phyloP scores from a whole-genome alignment of 1,140 invertebrate genomes.

The Drosophila aff. region DNA sequence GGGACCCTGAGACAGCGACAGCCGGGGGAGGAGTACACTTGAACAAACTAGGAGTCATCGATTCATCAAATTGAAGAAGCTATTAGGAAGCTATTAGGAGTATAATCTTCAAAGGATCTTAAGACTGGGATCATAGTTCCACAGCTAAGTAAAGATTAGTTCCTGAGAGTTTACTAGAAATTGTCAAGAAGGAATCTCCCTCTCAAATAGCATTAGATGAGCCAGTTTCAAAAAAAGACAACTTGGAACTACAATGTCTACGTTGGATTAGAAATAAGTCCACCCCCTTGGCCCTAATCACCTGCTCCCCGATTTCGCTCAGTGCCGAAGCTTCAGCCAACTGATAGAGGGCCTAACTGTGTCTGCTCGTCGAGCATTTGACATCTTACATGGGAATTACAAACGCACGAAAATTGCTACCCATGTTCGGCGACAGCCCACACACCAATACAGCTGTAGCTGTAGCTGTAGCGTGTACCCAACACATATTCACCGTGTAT shows the following conservation, averaged over 20 bases:
- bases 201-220: not conserved
- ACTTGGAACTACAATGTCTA: not conserved
- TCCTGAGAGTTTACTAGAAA: not conserved
- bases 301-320: not conserved
- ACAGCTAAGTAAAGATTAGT: not conserved
- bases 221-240: not conserved
- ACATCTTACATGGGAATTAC: slow-evolving; percentile 84
- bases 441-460: slow-evolving; percentile 34
- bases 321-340: slow-evolving; percentile 17
- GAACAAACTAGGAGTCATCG: not conserved
- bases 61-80: too few species aligned
- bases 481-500: slow-evolving; percentile 24
- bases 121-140: too few species aligned
- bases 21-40: slow-evolving; percentile 1
- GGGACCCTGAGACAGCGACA: slow-evolving; percentile 44
- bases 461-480: slow-evolving; percentile 19
- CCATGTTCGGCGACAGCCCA: slow-evolving; percentile 74
- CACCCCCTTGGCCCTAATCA: not conserved
- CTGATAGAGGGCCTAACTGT: slow-evolving; percentile 55
- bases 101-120: too few species aligned
- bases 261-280: not conserved
- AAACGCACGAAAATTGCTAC: slow-evolving; percentile 81
- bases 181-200: too few species aligned
- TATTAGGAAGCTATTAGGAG: too few species aligned
- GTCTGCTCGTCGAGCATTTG: slow-evolving; percentile 67